Base-by-base conservation (phyloP, 2,888 invertebrate species). In the Oasisia sp. region DNA sequence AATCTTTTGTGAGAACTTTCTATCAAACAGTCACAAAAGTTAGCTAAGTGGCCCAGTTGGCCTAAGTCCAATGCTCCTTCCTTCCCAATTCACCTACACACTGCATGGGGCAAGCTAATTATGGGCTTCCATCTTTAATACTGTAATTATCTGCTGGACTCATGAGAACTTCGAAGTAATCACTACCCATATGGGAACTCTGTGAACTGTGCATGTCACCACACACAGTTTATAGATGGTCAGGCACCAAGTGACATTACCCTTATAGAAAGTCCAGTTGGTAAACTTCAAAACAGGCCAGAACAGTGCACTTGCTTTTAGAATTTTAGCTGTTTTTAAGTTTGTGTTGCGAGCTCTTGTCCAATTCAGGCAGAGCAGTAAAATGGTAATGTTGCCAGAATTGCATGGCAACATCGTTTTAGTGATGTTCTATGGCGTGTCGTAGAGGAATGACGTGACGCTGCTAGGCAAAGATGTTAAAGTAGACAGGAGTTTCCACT, bases 401-500 rank as follows among this genome's bases (percentile, higher is more conserved):
- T 74, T 74, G 74, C 74, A 5, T 74, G n/a, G 74, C 74, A 74
- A 74, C 74, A 27, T 19, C 14, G 27, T 74, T 74, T 19, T 74
- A 74, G 74, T 27, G 74, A 74, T 74, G 74, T 74, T 74, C 74
- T 74, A 1, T 27, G 27, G 27, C 27, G 27, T n/a, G 19, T 27
- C 12, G 1, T 9, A 1, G 50, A 50, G 14, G 50, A 50, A 50
- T 14, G 0, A n/a, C n/a, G 1, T 74, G 74, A 27, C 27, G 74
- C 27, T 19, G 27, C 74, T 74, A 27, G 74, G 27, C n/a, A 74
- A 19, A 74, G 2, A n/a, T 74, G n/a, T 74, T 19, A 27, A 74
- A n/a, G 27, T 74, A 74, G 74, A 74, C 74, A 74, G 74, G 74
- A 74, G 74, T 74, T 74, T 74, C 74, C 74, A 27, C 74, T 74